phyloP scores from a whole-genome alignment of 2,888 invertebrate genomes.

The Drosophila melanosoma region DNA sequence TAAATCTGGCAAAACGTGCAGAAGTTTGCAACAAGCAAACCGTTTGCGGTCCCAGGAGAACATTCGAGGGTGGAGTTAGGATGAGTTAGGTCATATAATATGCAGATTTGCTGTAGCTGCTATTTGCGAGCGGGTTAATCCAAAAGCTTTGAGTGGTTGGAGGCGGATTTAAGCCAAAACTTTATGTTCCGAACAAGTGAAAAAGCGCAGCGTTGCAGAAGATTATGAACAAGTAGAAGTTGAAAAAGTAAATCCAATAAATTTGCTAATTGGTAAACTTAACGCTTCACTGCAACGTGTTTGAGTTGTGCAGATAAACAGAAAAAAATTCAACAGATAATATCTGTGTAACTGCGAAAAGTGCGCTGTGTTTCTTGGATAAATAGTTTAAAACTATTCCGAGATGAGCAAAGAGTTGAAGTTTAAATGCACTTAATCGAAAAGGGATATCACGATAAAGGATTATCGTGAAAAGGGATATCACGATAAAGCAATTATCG shows the following conservation, averaged over 20 bases:
- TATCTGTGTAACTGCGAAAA: not conserved
- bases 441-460: too few species aligned
- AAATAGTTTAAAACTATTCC: not conserved
- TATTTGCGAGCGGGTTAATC: constrained; percentile 49
- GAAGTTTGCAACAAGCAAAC: constrained; percentile 55
- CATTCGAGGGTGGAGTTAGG: not conserved
- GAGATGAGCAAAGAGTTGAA: not conserved
- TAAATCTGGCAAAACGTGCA: constrained; percentile 77
- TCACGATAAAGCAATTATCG: too few species aligned
- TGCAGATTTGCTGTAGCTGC: constrained; percentile 66
- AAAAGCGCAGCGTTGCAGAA: constrained; percentile 23
- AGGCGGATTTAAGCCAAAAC: constrained; percentile 9
- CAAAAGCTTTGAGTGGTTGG: constrained; percentile 25
- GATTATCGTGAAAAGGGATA: too few species aligned
- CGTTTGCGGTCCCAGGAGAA: constrained; percentile 22
- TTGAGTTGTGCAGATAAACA: not conserved
- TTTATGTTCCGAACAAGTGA: constrained; percentile 55
- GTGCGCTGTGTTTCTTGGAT: not conserved
- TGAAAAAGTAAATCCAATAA: constrained; percentile 22
- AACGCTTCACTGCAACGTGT: constrained; percentile 1
- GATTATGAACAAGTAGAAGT: constrained; percentile 39
- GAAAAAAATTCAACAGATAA: constrained; percentile 10
- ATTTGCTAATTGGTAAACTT: constrained; percentile 34
- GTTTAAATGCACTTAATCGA: not conserved
- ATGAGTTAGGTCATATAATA: constrained; percentile 43